A percentile compares a stretch with the other conserved stretches of the same genome.
phyloP scores from a whole-genome alignment of 2,888 invertebrate species.

The Agriopis marginaria region DNA sequence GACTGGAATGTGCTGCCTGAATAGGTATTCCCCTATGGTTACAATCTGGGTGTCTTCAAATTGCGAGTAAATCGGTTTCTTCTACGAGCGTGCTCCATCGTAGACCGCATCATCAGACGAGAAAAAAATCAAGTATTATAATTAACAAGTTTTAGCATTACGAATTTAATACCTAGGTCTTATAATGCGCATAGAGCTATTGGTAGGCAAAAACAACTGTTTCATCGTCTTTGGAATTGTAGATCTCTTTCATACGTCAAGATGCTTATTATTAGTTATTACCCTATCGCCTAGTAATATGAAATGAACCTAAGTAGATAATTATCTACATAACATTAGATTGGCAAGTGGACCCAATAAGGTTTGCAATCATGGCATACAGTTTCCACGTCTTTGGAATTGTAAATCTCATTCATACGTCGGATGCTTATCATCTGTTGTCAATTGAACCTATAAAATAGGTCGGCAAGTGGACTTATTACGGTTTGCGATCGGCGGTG shows the following conservation, averaged over 20 bases:
- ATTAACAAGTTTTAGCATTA: neutral
- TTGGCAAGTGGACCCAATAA: no score
- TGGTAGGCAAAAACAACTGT: neutral
- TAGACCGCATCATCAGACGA: no score
- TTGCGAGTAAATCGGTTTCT: no score
- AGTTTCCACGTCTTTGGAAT: slow-evolving; percentile 2
- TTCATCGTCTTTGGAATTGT: slow-evolving; percentile 1
- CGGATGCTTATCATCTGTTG: neutral
- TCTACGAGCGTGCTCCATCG: no score
- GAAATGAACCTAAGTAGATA: no score
- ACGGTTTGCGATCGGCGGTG: neutral
- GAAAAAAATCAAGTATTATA: no score
- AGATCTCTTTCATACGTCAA: slow-evolving; percentile 6
- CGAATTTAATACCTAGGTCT: neutral
- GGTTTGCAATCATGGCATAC: no score
- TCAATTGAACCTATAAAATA: neutral
- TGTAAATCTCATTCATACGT: slow-evolving; percentile 7
- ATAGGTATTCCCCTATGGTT: no score
- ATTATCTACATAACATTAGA: no score
- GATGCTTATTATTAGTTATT: neutral
- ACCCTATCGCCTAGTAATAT: no score
- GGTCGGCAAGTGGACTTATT: neutral
- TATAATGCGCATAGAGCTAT: neutral
- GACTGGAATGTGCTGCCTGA: no score
- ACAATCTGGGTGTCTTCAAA: no score